phyloP scores from a whole-genome alignment of 1,140 invertebrate genomes.

The Apis dorsata region DNA sequence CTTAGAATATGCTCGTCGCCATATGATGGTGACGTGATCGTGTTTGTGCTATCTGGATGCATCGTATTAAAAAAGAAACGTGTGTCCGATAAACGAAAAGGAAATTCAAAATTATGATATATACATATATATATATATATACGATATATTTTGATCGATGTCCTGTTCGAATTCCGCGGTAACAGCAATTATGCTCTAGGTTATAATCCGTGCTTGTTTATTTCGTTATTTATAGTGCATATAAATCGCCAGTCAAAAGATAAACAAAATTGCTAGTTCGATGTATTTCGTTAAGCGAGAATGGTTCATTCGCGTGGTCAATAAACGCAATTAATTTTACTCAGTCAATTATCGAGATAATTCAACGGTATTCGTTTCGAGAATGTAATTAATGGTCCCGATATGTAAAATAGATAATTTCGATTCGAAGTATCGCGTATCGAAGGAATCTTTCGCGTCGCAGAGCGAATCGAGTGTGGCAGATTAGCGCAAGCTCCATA shows the following conservation, averaged over 20 bases:
- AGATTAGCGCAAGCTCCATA: background rate
- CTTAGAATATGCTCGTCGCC: slow-evolving; percentile 13
- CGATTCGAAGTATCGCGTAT: background rate
- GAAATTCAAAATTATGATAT: background rate
- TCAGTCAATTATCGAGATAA: slow-evolving; percentile 37
- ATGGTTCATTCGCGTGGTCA: slow-evolving; percentile 8
- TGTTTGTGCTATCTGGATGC: background rate
- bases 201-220: background rate
- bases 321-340: slow-evolving; percentile 32
- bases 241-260: slow-evolving; percentile 26
- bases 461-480: background rate
- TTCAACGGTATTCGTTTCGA: slow-evolving; percentile 30
- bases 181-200: background rate
- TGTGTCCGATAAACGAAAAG: background rate
- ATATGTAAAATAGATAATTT: slow-evolving; percentile 18
- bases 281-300: slow-evolving; percentile 4
- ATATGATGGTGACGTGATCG: background rate
- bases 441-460: background rate
- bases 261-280: slow-evolving; percentile 33
- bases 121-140: background rate
- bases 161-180: background rate
- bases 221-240: background rate
- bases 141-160: background rate
- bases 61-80: slow-evolving; percentile 18
- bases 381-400: slow-evolving; percentile 15